Conservation (phyloP, 2,888 invertebrate genomes). For the Diaprepes abbreviatus region DNA sequence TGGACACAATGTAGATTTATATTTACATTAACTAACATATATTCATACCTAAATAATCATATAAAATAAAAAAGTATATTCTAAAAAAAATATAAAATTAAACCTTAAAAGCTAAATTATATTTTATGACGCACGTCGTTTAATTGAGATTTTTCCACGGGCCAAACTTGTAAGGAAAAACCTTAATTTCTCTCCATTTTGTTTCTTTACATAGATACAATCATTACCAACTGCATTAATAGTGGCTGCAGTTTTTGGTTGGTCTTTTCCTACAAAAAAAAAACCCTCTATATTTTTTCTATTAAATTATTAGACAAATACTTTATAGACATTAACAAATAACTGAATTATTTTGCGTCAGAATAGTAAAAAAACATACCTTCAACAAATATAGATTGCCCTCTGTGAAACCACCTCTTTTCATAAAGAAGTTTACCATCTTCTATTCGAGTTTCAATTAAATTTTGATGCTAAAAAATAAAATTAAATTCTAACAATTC, state of each 20-base stretch:
- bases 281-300: no score
- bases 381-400: constrained; percentile 84
- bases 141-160: constrained; percentile 90
- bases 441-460: constrained; percentile 89
- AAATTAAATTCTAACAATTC: constrained; percentile 3
- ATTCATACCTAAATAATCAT: no score
- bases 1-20: no score
- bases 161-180: constrained; percentile 88
- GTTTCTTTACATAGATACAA: constrained; percentile 93
- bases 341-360: no score
- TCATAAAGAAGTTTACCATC: constrained; percentile 95
- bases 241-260: constrained; percentile 87
- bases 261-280: constrained; percentile 79
- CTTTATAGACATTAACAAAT: no score
- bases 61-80: neutral
- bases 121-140: constrained; percentile 86
- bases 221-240: constrained; percentile 93
- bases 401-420: constrained; percentile 94
- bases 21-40: no score
- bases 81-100: neutral
- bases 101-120: neutral
- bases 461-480: constrained; percentile 59
- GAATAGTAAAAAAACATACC: constrained; percentile 50
- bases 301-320: no score
- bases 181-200: constrained; percentile 84